phyloP scores from a whole-genome alignment of 1,140 invertebrate genomes.

The Drosophila sulfurigaster region DNA sequence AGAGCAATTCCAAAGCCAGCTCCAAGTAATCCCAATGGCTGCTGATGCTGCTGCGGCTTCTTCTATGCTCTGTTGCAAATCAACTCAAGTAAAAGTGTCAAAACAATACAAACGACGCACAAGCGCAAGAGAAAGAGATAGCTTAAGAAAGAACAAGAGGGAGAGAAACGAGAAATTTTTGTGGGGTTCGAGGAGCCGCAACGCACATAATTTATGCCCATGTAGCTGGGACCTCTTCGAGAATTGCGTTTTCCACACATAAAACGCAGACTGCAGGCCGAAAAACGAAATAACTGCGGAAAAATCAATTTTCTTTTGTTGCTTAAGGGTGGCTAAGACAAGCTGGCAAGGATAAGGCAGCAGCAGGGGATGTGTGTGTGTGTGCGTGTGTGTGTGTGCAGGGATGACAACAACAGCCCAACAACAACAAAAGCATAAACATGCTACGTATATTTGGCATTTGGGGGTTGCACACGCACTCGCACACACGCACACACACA shows the following conservation, averaged over 20 bases:
- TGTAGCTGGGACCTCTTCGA: conserved; percentile 42
- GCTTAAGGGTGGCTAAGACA: conserved; percentile 48
- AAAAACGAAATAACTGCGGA: conserved; percentile 62
- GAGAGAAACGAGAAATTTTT: neutral
- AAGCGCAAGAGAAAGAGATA: conserved; percentile 50
- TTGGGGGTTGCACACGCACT: conserved; percentile 72
- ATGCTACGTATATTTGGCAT: conserved; percentile 29
- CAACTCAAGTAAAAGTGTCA: conserved; percentile 77
- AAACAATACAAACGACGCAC: conserved; percentile 72
- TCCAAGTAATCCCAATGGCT: conserved; percentile 35
- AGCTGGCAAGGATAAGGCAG: conserved; percentile 3
- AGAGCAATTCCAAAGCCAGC: neutral
- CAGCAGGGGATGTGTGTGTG: neutral
- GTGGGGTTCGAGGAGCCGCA: conserved; percentile 13
- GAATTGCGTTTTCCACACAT: conserved; percentile 58
- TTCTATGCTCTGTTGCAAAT: conserved; percentile 60
- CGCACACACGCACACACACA: conserved; percentile 5
- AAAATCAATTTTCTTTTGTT: conserved; percentile 81
- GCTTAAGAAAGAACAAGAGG: neutral
- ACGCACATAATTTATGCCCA: conserved; percentile 78
- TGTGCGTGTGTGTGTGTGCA: neutral
- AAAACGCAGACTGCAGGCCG: conserved; percentile 77
- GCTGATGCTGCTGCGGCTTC: conserved; percentile 32
- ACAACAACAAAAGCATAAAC: conserved; percentile 27
- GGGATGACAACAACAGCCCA: conserved; percentile 28